A percentile compares a stretch with the other conserved stretches of the same genome.
These are phyloP conservation scores for Anoura caudifer DNA, from an alignment of 2,113 vertebrate genomes.

Conservation along the genomic window DNA sequence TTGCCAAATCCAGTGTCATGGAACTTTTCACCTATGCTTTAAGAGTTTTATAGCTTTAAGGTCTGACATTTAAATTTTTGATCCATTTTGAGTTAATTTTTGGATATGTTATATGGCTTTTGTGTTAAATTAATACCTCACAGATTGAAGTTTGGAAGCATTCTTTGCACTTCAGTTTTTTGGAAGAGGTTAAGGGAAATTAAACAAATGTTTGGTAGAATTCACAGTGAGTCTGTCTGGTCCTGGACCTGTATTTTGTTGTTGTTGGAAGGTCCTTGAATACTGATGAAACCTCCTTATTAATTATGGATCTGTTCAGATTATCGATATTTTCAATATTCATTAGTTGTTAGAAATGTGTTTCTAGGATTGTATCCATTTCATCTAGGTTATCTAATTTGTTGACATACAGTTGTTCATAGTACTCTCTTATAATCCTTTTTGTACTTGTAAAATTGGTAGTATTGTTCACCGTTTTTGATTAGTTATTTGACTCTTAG, in stretches of 20 bases:
- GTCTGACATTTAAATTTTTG: background rate
- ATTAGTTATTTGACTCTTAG: background rate
- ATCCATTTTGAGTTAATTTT: background rate
- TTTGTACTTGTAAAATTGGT: background rate
- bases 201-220: background rate
- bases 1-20: background rate
- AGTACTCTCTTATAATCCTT: background rate
- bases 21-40: background rate
- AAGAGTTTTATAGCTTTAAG: background rate
- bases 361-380: background rate
- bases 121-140: background rate
- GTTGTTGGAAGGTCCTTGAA: background rate
- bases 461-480: background rate
- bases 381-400: background rate
- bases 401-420: background rate
- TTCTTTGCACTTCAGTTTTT: background rate
- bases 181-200: background rate
- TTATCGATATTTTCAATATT: background rate
- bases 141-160: background rate
- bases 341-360: background rate
- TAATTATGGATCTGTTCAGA: background rate
- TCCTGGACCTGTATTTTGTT: background rate
- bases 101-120: background rate
- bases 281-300: background rate
- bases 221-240: background rate